A percentile compares a stretch with the other conserved stretches of the same genome.
Evolutionary conservation across 2,113 vertebrate genomes (phyloP).

Genomic region (Peucedramus taeniatus): DNA sequence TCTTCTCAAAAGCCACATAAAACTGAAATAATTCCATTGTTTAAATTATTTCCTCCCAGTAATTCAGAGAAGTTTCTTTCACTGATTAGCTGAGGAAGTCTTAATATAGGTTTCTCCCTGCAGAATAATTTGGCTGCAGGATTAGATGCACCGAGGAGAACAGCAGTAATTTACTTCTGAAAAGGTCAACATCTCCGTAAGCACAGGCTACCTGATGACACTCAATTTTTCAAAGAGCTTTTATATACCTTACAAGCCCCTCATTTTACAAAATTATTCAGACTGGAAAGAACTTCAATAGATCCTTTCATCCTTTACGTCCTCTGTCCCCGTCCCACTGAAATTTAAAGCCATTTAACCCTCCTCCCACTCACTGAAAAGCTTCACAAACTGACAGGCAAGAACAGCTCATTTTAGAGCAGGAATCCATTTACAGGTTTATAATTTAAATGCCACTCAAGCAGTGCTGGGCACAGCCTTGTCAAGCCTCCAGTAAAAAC

Average conservation of each 20-base stretch:
- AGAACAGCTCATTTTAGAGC: background rate
- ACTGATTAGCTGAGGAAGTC: constrained; percentile 7
- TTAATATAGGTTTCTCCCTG: background rate
- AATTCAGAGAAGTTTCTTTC: background rate
- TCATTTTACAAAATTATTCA: background rate
- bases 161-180: constrained; percentile 32
- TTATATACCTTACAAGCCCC: background rate
- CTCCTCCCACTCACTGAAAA: background rate
- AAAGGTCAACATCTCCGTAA: constrained; percentile 32
- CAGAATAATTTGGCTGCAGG: constrained; percentile 11
- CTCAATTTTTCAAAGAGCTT: constrained; percentile 11
- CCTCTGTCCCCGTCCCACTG: background rate
- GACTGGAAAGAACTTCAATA: background rate
- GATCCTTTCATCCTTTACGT: background rate
- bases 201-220: constrained; percentile 30
- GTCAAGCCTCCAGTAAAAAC: background rate
- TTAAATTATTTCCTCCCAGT: background rate
- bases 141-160: constrained; percentile 23
- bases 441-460: background rate
- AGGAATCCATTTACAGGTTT: background rate
- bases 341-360: background rate
- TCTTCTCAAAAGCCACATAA: background rate
- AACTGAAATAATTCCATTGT: background rate
- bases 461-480: background rate
- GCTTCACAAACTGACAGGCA: background rate